Conservation (phyloP, 2,113 vertebrate genomes). For the Trochalopteron elliotii region DNA sequence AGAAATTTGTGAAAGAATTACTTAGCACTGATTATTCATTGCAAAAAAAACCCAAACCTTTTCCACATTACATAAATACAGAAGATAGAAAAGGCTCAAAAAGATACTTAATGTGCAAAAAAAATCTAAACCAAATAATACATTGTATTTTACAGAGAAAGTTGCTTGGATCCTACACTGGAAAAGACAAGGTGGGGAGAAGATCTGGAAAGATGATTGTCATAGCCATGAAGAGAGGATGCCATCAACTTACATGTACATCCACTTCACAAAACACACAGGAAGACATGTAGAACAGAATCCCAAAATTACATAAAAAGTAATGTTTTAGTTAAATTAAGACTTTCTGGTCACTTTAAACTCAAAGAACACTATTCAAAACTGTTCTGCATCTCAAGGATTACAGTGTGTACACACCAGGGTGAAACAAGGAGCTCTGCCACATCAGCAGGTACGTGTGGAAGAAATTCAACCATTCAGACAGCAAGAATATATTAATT, state of each 20-base stretch:
- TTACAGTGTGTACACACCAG: rapidly evolving
- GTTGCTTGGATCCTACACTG: neutral
- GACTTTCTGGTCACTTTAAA: neutral
- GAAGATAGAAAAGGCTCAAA: neutral
- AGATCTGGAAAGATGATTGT: neutral
- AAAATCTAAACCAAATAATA: neutral
- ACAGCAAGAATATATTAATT: neutral
- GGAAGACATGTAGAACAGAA: neutral
- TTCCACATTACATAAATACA: neutral
- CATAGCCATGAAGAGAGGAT: neutral
- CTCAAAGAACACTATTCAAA: neutral
- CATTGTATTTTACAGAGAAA: neutral
- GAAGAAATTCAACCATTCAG: neutral
- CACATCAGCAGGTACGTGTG: neutral
- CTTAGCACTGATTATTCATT: neutral
- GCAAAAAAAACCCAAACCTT: neutral
- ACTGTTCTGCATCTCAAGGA: neutral
- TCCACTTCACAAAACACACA: neutral
- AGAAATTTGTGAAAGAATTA: neutral
- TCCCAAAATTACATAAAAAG: neutral
- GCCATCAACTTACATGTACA: neutral
- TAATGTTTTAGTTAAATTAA: neutral
- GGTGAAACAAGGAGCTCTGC: neutral
- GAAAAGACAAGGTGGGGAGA: neutral
- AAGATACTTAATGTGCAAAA: neutral